These are phyloP conservation scores for Hylaea fasciaria DNA, from an alignment of 2,888 invertebrate genomes.

Conservation along the genomic window DNA sequence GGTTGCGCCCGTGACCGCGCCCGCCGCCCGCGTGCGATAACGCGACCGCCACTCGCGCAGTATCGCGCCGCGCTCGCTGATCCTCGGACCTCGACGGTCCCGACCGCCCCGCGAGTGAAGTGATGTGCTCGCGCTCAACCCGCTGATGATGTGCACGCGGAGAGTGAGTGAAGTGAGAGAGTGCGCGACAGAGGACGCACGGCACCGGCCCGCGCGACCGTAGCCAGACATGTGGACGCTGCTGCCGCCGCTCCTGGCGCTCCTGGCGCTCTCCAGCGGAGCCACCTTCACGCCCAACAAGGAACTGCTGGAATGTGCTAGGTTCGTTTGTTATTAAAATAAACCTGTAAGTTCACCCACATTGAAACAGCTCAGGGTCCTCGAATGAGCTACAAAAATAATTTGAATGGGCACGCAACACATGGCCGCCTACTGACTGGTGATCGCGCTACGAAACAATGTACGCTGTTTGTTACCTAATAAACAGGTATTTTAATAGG, in stretches of 20 bases:
- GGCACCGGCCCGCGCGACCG: constrained; percentile 64
- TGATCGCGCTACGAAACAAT: constrained; percentile 27
- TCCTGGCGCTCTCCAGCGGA: constrained; percentile 68
- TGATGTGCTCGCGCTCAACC: constrained; percentile 68
- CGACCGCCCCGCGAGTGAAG: constrained; percentile 55
- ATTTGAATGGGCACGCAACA: constrained; percentile 71
- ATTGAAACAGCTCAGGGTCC: constrained; percentile 56
- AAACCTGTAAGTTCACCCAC: constrained; percentile 6
- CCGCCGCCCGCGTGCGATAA: constrained; percentile 59
- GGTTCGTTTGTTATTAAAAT: constrained; percentile 63
- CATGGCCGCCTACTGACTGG: constrained; percentile 44
- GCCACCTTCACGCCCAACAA: constrained; percentile 72
- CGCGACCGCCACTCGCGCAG: constrained; percentile 66
- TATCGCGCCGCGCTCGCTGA: constrained; percentile 75
- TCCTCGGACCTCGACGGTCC: constrained; percentile 69
- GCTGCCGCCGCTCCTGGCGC: constrained; percentile 68
- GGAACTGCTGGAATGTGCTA: constrained; percentile 80
- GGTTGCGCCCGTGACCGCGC: constrained; percentile 83
- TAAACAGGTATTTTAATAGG: constrained; percentile 34
- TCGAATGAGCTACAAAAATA: constrained; percentile 78
- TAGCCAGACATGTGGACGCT: constrained; percentile 76
- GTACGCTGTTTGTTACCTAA: constrained; percentile 28
- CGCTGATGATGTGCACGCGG: constrained; percentile 73
- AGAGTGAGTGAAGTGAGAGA: constrained; percentile 72
- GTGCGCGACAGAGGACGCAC: constrained; percentile 66